phyloP scores from a whole-genome alignment of 2,888 invertebrate genomes.

The Aleiodes alternator region DNA sequence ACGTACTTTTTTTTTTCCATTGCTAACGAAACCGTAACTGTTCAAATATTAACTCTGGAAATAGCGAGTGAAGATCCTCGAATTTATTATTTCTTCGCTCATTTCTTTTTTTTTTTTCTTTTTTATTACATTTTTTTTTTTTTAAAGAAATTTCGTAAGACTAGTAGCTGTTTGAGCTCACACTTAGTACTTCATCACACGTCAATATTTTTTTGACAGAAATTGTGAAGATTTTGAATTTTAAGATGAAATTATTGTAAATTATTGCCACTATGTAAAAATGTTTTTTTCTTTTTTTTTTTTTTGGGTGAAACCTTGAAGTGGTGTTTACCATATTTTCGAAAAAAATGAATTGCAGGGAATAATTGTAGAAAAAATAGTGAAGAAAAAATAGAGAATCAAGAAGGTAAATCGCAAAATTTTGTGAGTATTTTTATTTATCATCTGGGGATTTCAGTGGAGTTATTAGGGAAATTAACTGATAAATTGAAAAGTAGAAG shows the following conservation, averaged over 20 bases:
- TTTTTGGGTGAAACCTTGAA: background rate
- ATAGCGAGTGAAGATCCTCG: slow-evolving; percentile 15
- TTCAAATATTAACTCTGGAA: slow-evolving; percentile 26
- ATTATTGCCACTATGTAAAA: background rate
- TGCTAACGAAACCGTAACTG: slow-evolving; percentile 18
- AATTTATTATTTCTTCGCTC: background rate
- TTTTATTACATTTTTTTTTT: background rate
- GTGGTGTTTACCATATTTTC: background rate
- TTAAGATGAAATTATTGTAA: too few species aligned
- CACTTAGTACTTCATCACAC: slow-evolving; percentile 28
- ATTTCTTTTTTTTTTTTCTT: slow-evolving; percentile 4
- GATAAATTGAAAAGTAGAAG: too few species aligned
- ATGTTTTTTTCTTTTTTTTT: background rate
- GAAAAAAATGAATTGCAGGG: background rate
- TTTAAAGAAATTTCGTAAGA: slow-evolving; percentile 12
- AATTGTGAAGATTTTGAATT: background rate
- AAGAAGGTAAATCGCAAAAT: too few species aligned
- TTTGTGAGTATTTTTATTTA: too few species aligned
- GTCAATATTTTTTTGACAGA: slow-evolving; percentile 25
- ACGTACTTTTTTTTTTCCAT: slow-evolving; percentile 7
- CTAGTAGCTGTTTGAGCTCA: slow-evolving; percentile 12
- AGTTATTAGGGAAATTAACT: too few species aligned
- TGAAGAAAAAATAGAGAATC: too few species aligned
- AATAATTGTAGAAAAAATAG: too few species aligned
- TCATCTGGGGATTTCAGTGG: too few species aligned